These are phyloP conservation scores for Saccostrea glomerata DNA, from an alignment of 1,140 invertebrate genomes.

Conservation along the genomic window DNA sequence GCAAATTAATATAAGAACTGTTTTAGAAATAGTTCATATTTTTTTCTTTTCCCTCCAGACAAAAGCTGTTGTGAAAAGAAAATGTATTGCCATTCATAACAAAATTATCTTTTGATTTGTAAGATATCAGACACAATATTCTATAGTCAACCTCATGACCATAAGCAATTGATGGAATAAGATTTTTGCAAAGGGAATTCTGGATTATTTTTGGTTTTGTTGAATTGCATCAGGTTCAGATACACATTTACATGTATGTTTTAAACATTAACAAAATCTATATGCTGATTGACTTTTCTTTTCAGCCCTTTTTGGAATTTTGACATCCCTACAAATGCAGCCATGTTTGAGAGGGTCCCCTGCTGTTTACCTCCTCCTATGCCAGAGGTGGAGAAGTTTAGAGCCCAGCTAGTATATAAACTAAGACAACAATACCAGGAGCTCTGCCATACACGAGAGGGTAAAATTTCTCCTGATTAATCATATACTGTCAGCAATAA, in stretches of 20 bases:
- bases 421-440: slow-evolving; percentile 95
- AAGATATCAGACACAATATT: too few species aligned
- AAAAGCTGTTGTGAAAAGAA: background rate
- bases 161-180: too few species aligned
- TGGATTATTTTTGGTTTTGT: too few species aligned
- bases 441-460: slow-evolving; percentile 94
- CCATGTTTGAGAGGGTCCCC: slow-evolving; percentile 93
- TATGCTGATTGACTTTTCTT: background rate
- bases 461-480: slow-evolving; percentile 69
- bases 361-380: slow-evolving; percentile 91
- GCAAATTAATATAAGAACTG: background rate
- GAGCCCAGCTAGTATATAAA: slow-evolving; percentile 89
- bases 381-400: slow-evolving; percentile 92
- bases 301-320: slow-evolving; percentile 95
- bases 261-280: too few species aligned
- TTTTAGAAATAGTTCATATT: too few species aligned
- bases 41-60: too few species aligned
- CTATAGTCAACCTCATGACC: background rate
- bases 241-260: too few species aligned
- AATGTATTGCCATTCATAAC: background rate
- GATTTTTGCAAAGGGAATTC: too few species aligned
- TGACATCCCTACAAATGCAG: slow-evolving; percentile 94
- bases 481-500: too few species aligned
- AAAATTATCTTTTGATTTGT: background rate
- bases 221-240: too few species aligned